These are phyloP conservation scores for Acanthosepion esculentum DNA, from an alignment of 2,888 invertebrate species.

Conservation along the genomic window DNA sequence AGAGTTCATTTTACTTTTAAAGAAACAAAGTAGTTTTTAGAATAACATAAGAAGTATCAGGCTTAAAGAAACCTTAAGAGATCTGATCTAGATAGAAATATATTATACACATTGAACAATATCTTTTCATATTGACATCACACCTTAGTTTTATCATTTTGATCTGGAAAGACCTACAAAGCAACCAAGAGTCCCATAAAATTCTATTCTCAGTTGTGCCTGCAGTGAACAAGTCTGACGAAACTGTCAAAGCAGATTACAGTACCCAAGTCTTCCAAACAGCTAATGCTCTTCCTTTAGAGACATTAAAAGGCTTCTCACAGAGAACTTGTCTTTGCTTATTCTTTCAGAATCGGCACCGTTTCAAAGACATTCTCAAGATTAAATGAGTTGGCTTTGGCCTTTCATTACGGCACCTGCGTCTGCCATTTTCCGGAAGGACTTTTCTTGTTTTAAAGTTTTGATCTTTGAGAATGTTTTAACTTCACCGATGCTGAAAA, in stretches of 20 bases:
- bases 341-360: background rate
- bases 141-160: background rate
- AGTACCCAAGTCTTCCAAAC: background rate
- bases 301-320: background rate
- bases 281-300: background rate
- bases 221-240: background rate
- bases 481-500: background rate
- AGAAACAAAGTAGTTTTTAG: too few species aligned
- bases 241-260: background rate
- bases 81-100: background rate
- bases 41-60: background rate
- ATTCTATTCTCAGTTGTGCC: background rate
- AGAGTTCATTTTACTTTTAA: background rate
- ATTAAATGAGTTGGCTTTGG: background rate
- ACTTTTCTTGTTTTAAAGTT: background rate
- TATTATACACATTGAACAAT: background rate
- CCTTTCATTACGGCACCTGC: slow-evolving; percentile 8
- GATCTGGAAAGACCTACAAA: background rate
- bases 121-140: background rate
- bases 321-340: background rate
- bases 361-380: slow-evolving; percentile 9
- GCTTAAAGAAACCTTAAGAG: background rate
- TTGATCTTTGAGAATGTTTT: slow-evolving; percentile 33
- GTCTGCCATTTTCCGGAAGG: slow-evolving; percentile 23
- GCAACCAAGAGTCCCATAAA: background rate